phyloP scores from a whole-genome alignment of 1,140 invertebrate genomes.

The Lasaia peninsularis region DNA sequence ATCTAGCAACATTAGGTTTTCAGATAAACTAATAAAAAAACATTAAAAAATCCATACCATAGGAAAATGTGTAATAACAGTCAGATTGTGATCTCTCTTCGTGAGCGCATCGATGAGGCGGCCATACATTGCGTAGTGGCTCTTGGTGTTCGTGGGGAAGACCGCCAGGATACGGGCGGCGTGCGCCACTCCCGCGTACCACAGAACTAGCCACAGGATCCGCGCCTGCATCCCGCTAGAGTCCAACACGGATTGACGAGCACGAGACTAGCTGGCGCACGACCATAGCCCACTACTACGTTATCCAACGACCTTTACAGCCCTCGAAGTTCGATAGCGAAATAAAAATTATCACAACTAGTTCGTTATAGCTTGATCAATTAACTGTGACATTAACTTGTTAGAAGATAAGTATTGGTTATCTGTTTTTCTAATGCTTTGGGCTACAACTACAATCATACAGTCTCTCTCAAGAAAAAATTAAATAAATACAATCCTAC shows the following conservation, averaged over 20 bases:
- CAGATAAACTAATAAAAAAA: no score
- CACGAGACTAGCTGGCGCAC: slow-evolving; percentile 3
- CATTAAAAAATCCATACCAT: slow-evolving; percentile 48
- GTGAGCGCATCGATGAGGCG: slow-evolving; percentile 80
- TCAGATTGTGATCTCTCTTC: slow-evolving; percentile 81
- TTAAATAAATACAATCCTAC: no score
- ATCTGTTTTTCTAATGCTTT: no score
- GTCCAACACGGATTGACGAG: slow-evolving; percentile 43
- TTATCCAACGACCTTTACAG: slow-evolving; percentile 23
- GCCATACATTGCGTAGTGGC: slow-evolving; percentile 75
- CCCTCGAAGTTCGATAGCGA: background rate
- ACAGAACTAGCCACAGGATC: slow-evolving; percentile 42
- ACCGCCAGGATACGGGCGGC: slow-evolving; percentile 63
- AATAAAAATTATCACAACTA: background rate
- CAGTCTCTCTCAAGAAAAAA: no score
- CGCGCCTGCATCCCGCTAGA: slow-evolving; percentile 55
- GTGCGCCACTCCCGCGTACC: slow-evolving; percentile 38
- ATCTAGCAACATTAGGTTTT: no score
- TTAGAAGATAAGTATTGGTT: no score
- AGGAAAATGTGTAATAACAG: slow-evolving; percentile 83
- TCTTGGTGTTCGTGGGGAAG: slow-evolving; percentile 72
- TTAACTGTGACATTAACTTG: no score
- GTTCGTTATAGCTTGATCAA: no score
- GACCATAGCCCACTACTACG: slow-evolving; percentile 18
- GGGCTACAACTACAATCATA: no score